These are phyloP conservation scores for Chalcosyrphus nemorum DNA, from an alignment of 2,888 invertebrate genomes.

Conservation along the genomic window DNA sequence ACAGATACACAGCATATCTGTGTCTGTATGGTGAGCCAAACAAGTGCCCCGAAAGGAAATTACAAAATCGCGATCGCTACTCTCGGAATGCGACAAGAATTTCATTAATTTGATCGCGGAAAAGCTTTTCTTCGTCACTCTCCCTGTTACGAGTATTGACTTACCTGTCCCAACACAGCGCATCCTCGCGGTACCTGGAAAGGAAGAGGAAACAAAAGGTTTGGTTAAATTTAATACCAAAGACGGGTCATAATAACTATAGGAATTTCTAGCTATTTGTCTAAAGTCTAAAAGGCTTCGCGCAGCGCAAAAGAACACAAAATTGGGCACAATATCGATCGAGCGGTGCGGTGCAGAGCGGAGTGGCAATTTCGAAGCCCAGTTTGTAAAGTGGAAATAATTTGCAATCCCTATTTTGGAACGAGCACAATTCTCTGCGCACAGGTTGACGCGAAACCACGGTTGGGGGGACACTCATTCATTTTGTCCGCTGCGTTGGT, in stretches of 20 bases:
- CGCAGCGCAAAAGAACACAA: background rate
- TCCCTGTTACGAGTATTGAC: constrained; percentile 74
- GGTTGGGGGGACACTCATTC: constrained; percentile 57
- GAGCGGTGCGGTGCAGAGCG: constrained; percentile 11
- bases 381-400: constrained; percentile 42
- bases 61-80: constrained; percentile 66
- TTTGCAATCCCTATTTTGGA: constrained; percentile 50
- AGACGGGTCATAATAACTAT: constrained; percentile 65
- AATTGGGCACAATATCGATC: constrained; percentile 45
- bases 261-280: constrained; percentile 22
- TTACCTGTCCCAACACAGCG: constrained; percentile 95
- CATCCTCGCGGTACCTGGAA: constrained; percentile 93
- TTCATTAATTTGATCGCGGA: constrained; percentile 66
- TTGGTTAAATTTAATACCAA: constrained; percentile 74
- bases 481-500: constrained; percentile 34
- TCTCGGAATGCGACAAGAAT: constrained; percentile 71
- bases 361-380: constrained; percentile 29
- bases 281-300: constrained; percentile 35
- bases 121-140: constrained; percentile 62
- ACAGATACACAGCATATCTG: constrained; percentile 28
- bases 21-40: constrained; percentile 35
- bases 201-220: constrained; percentile 77
- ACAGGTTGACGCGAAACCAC: constrained; percentile 16
- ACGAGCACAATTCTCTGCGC: background rate
- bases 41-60: constrained; percentile 69